Evolutionary conservation across 37 sponge, comb jelly and placozoan species (phyloP), one percentile per base, ranked within the genome.

Genomic region (Spongilla lacustris): DNA sequence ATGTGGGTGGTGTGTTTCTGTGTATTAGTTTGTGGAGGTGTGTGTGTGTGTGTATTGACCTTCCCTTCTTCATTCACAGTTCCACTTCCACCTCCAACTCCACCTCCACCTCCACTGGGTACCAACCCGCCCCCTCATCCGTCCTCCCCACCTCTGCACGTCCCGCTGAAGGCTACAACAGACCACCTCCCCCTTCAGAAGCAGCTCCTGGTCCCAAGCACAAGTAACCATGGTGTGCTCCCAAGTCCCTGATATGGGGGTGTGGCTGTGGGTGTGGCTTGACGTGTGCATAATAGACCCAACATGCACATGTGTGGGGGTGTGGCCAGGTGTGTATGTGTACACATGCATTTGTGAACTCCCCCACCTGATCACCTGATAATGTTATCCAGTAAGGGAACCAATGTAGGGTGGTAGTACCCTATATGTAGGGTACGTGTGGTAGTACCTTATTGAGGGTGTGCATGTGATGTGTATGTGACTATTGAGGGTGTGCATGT

Each of bases 1-100:
- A 11, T 69, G 71, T 73, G 73, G 22, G 73, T 73, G n/a, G 73
- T 73, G 73, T 73, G 73, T 73, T 29, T 73, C 19, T 25, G 73
- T 73, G 73, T 73, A 29, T 25, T 25, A 3, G 73, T 25, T 1
- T 73, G 73, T 73, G 73, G 22, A 29, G 0, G 28, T 25, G 28
- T 73, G 73, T 34, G 73, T 72, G 73, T 72, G 73, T 24, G 27
- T 72, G 73, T 72, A 33, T 72, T 72, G 1, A 72, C n/a, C n/a
- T n/a, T n/a, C n/a, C n/a, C n/a, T n/a, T n/a, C n/a, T 19, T 58
- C 1, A 58, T 58, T 58, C 58, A 13, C 1, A 1, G 14, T 14
- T 58, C 58, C 58, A 19, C 11, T 6, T 58, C 21, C 58, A 6
- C 19, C 21, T 17, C 58, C 14, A 0, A 1, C 58, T 1, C 58